Conservation (phyloP, 2,113 vertebrate genomes). For the Oreotragus oreotragus region DNA sequence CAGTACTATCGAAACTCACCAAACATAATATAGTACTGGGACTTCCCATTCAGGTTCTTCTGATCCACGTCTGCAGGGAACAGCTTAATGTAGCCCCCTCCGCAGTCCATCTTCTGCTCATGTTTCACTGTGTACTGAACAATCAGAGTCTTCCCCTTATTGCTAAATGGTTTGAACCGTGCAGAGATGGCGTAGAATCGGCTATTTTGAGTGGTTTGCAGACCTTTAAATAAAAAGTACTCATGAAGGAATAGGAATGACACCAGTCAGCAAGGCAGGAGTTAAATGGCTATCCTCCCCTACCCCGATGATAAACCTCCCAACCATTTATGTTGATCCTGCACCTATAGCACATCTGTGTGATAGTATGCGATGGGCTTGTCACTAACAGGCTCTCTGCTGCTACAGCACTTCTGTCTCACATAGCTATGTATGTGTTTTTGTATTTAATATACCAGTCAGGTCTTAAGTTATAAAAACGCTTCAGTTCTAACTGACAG, state of each 20-base stretch:
- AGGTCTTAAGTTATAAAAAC: not conserved
- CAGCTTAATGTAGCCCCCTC: slow-evolving; percentile 90
- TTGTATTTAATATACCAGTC: not conserved
- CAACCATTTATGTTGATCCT: not conserved
- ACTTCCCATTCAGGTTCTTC: slow-evolving; percentile 83
- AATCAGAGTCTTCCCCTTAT: slow-evolving; percentile 85
- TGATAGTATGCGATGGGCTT: not conserved
- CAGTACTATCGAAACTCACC: slow-evolving; percentile 76
- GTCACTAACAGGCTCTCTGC: not conserved
- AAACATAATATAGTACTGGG: slow-evolving; percentile 90
- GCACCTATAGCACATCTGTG: accelerated
- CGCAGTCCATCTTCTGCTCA: slow-evolving; percentile 91
- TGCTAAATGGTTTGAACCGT: slow-evolving; percentile 87
- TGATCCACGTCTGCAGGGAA: slow-evolving; percentile 87
- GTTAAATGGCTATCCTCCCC: not conserved
- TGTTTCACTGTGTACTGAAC: slow-evolving; percentile 92
- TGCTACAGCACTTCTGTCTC: not conserved
- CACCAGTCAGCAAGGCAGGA: not conserved
- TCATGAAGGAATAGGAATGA: not conserved
- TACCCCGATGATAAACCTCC: not conserved
- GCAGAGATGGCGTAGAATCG: slow-evolving; percentile 89
- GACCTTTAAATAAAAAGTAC: slow-evolving; percentile 77
- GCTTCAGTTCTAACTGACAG: not conserved
- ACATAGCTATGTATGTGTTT: not conserved
- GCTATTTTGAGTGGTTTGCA: slow-evolving; percentile 89